Percentiles rank a stretch among this genome's conserved stretches.
These are phyloP conservation scores for Anguilla pacifica DNA, from an alignment of 2,797 vertebrate genomes.

Conservation along the genomic window DNA sequence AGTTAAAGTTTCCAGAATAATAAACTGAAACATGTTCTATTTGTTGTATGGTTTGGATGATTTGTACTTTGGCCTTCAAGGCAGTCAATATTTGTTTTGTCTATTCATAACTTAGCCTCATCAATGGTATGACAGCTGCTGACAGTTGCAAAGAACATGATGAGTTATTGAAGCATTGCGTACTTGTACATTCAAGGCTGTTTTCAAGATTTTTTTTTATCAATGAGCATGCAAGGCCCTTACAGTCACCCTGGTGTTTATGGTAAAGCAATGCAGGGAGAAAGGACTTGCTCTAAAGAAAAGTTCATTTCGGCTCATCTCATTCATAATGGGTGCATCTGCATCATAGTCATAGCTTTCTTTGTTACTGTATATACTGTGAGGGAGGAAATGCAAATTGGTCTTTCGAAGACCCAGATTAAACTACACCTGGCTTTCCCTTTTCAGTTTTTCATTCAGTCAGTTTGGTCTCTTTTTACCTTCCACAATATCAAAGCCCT, in stretches of 20 bases:
- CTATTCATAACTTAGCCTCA: background rate
- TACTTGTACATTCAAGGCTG: constrained; percentile 25
- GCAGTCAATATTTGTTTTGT: background rate
- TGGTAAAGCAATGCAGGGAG: constrained; percentile 24
- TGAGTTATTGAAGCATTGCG: constrained; percentile 48
- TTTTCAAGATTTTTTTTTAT: constrained; percentile 37
- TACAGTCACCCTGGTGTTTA: background rate
- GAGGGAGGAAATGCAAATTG: background rate
- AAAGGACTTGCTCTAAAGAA: constrained; percentile 28
- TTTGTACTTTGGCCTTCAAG: background rate
- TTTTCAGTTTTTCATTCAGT: background rate
- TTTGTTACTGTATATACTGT: constrained; percentile 12
- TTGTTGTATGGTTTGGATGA: background rate
- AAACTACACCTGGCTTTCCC: background rate
- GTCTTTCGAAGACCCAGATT: background rate
- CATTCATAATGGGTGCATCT: constrained; percentile 41
- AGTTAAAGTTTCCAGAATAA: background rate
- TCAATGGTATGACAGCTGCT: constrained; percentile 2
- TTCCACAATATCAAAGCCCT: background rate
- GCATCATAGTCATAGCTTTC: constrained; percentile 26
- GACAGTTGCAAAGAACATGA: constrained; percentile 11
- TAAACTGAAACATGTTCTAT: background rate
- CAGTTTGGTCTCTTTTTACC: background rate
- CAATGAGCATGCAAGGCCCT: constrained; percentile 5
- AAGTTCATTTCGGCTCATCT: constrained; percentile 17